Conservation (phyloP, 30 jellyfish, hydroid and myxozoan genomes). For the Hydra vulgaris region DNA sequence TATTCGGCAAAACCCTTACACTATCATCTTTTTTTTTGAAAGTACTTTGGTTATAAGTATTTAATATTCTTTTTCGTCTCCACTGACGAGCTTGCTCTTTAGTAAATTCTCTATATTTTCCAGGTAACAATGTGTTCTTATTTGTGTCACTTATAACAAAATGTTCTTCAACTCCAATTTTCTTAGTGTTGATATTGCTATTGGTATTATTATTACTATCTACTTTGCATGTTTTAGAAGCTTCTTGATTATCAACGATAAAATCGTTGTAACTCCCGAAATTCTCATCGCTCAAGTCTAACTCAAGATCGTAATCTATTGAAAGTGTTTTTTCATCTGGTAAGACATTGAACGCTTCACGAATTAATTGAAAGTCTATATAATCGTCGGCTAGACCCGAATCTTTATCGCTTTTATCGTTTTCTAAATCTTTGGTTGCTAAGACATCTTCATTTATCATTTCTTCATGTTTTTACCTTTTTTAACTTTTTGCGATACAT, state of each 20-base stretch:
- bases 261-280: not conserved
- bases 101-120: conserved; percentile 9
- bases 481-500: not conserved
- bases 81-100: conserved; percentile 37
- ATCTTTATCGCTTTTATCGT: conserved; percentile 3
- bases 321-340: conserved; percentile 17
- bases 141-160: not conserved
- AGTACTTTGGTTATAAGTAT: not conserved
- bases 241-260: not conserved
- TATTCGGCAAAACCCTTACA: conserved; percentile 14
- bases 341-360: conserved; percentile 16
- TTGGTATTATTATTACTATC: not conserved
- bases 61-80: conserved; percentile 31
- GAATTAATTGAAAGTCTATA: not conserved
- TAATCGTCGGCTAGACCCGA: conserved; percentile 22
- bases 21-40: not conserved
- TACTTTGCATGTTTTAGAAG: no score
- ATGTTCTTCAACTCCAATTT: not conserved
- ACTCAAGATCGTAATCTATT: conserved; percentile 19
- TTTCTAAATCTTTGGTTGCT: not conserved
- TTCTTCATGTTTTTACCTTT: not conserved
- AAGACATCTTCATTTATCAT: not conserved
- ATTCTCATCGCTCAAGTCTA: conserved; percentile 18
- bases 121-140: not conserved
- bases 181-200: not conserved